phyloP scores from a whole-genome alignment of 2,888 invertebrate genomes.

The Carterocephalus palaemon region DNA sequence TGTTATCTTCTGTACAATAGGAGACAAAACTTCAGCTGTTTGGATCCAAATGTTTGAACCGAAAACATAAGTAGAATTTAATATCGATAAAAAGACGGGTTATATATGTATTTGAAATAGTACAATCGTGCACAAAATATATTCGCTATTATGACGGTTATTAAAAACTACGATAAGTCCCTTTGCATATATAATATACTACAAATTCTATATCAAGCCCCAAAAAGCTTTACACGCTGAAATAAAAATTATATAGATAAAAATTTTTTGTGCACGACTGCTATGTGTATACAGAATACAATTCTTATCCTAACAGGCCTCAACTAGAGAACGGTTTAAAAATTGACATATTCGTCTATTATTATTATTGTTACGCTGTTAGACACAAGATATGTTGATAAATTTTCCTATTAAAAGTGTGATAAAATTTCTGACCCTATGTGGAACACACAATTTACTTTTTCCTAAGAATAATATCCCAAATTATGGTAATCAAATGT shows the following conservation, averaged over 20 bases:
- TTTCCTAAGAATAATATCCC: too few relatives aligned
- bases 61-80: too few relatives aligned
- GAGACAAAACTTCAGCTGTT: background rate
- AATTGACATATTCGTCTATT: constrained; percentile 44
- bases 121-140: constrained; percentile 59
- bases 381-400: constrained; percentile 56
- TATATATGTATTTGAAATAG: constrained; percentile 19
- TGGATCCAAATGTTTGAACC: background rate
- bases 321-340: constrained; percentile 37
- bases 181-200: constrained; percentile 34
- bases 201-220: constrained; percentile 38
- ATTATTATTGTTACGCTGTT: constrained; percentile 35
- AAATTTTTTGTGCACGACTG: constrained; percentile 55
- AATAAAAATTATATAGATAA: constrained; percentile 51
- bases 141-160: constrained; percentile 32
- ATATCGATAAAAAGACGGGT: constrained; percentile 8
- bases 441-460: too few relatives aligned
- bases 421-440: constrained; percentile 28
- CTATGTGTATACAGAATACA: constrained; percentile 33
- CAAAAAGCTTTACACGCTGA: constrained; percentile 54
- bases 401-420: constrained; percentile 35
- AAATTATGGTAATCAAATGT: too few relatives aligned
- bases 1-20: constrained; percentile 33
- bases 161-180: constrained; percentile 28
- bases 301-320: constrained; percentile 39